Evolutionary conservation across 2,797 vertebrate species (phyloP), one percentile per base, ranked within the genome.

Genomic region (Rhinoraja longicauda): DNA sequence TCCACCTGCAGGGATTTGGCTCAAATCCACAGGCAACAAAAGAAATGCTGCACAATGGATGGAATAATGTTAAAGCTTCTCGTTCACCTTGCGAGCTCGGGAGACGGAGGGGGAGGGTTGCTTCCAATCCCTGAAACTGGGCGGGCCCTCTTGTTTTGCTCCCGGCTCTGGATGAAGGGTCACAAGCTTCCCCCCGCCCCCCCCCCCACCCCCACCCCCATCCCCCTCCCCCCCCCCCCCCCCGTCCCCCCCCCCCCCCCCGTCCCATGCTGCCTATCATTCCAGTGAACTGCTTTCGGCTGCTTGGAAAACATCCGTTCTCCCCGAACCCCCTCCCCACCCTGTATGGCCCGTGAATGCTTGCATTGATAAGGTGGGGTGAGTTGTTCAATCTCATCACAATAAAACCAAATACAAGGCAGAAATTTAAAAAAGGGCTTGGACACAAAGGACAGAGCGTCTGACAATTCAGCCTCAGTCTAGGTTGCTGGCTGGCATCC

Each of bases 311-410:
- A 73, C 72, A 15, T 53, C 67, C 45, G 13, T 32, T 57, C 24
- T 17, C 67, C 90, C 45, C 45, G 0, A 36, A 19, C 0, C 70
- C 70, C 21, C 17, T 24, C 90, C 21, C 24, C 1, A 64, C 64
- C 0, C 90, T 36, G 13, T 70, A 29, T 36, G 24, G 39, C 72
- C 84, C 45, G 75, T 92, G 90, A 92, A 92, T 92, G 70, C 39
- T 29, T 45, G 90, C 90, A 91, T 91, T 91, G 67, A 92, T n/a
- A 39, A 6, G 72, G 21, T 39, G 26, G 45, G 70, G 39, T 72
- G 45, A 91, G n/a, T n/a, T 15, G n/a, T 21, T 90, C 67, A 13
- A 72, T 75, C 90, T 57, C 90, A n/a, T 29, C 90, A 92, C 90
- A 92, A 92, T n/a, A 75, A 92, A 53, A 39, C 26, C 26, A 73